Evolutionary conservation across 2,797 vertebrate genomes (phyloP), one percentile per base, ranked within the genome.

Genomic region (Paguma larvata): DNA sequence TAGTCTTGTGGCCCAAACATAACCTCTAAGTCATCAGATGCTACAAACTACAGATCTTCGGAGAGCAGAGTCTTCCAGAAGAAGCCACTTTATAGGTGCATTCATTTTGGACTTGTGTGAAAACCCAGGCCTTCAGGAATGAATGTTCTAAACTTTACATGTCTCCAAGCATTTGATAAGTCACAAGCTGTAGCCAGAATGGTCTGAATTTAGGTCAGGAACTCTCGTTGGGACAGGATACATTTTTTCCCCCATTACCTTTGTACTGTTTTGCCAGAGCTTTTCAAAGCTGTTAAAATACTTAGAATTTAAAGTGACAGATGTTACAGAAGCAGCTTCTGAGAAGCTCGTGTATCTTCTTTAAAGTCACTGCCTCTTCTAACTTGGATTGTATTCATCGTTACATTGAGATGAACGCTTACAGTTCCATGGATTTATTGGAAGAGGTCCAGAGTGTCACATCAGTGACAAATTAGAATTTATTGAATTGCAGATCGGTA

Each of bases 51-150:
- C 75, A 75, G n/a, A 82, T 25, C 85, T 32, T 25, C 41, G 21
- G 65, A 94, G 12, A 89, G 18, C 34, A 85, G 48, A 46, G 10
- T 75, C 32, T 67, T 94, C 70, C 53, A 91, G 83, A 88, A 77
- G 25, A 73, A 91, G 44, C 48, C 27, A 62, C 6, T 67, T 93
- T 51, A 65, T 19, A 53, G 30, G 44, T 1, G 5, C 38, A 89
- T 96, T 97, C 23, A 51, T 63, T 97, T 93, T 92, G 25, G 23
- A 89, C 27, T 94, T 59, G 5, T 85, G 32, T 95, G 84, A 97
- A 53, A 63, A 75, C 15, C 6, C 27, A 79, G 53, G 56, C n/a
- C 83, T 95, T 96, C 79, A 62, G 80, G 73, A 95, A 80, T 53
- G 34, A 89, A 63, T 62, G 10, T n/a, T 95, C 86, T 95, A 84